Evolutionary conservation across 1,140 invertebrate species (phyloP).

Genomic region (Latrodectus geometricus): DNA sequence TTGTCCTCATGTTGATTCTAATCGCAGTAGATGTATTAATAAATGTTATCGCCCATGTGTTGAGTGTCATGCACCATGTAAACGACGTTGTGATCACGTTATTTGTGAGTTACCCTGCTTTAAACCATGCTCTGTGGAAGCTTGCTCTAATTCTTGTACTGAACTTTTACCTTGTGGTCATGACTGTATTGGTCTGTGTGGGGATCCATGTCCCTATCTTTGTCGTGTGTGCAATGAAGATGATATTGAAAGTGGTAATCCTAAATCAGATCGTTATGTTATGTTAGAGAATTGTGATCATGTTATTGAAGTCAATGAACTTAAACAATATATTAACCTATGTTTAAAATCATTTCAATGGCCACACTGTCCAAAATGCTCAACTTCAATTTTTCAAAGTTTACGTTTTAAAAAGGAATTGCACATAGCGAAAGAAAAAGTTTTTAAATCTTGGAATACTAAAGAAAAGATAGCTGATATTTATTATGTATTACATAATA

Average conservation of each 20-base stretch:
- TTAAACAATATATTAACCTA: slow-evolving; percentile 72
- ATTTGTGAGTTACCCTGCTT: slow-evolving; percentile 12
- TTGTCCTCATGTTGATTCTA: slow-evolving; percentile 50
- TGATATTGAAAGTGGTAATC: slow-evolving; percentile 67
- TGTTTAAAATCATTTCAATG: slow-evolving; percentile 63
- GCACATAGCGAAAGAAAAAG: not conserved
- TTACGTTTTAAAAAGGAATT: slow-evolving; percentile 27
- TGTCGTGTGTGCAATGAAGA: slow-evolving; percentile 22
- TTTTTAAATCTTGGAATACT: not conserved
- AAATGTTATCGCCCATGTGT: slow-evolving; percentile 33
- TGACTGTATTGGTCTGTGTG: slow-evolving; percentile 68
- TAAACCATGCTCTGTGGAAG: slow-evolving; percentile 60
- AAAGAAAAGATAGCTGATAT: slow-evolving; percentile 5
- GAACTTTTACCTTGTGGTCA: slow-evolving; percentile 73
- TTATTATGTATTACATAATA: not conserved
- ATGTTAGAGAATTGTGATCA: slow-evolving; percentile 76
- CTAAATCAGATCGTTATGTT: slow-evolving; percentile 69
- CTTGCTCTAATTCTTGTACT: slow-evolving; percentile 60
- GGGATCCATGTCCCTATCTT: slow-evolving; percentile 35
- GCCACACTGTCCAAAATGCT: slow-evolving; percentile 39
- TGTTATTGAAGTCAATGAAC: slow-evolving; percentile 72
- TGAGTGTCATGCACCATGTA: slow-evolving; percentile 14
- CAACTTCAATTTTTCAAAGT: not conserved
- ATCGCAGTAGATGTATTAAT: slow-evolving; percentile 6
- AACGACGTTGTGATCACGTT: not conserved